Evolutionary conservation across 2,888 invertebrate species (phyloP).

Genomic region (Clistopyga incitator): DNA sequence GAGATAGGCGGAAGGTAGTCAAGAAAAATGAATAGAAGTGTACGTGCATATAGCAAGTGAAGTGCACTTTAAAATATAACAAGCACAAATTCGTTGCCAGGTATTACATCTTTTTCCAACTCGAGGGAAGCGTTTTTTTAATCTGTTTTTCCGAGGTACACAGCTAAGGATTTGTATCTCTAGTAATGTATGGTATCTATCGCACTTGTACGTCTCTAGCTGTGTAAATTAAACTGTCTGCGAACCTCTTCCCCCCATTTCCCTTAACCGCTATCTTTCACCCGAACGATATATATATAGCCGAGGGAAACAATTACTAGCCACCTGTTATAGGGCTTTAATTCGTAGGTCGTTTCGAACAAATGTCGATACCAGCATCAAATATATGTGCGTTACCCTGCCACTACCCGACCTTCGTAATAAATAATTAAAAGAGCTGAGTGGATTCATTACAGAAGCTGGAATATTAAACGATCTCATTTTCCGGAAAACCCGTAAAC

Average conservation of each 20-base stretch:
- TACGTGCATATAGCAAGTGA: slow-evolving; percentile 25
- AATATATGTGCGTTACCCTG: background rate
- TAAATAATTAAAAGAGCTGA: slow-evolving; percentile 42
- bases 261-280: background rate
- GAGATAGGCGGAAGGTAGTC: slow-evolving; percentile 21
- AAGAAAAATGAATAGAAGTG: slow-evolving; percentile 34
- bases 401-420: background rate
- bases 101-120: background rate
- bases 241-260: background rate
- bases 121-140: background rate
- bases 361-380: slow-evolving; percentile 52
- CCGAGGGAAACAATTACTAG: slow-evolving; percentile 60
- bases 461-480: background rate
- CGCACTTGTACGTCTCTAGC: background rate
- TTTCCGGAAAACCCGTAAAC: background rate
- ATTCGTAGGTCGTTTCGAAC: slow-evolving; percentile 47
- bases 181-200: slow-evolving; percentile 12
- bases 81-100: slow-evolving; percentile 44
- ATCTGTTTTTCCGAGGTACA: background rate
- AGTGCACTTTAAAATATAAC: slow-evolving; percentile 58
- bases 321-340: slow-evolving; percentile 64
- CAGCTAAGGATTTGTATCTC: background rate
- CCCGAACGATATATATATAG: slow-evolving; percentile 23
- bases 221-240: slow-evolving; percentile 3
- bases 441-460: slow-evolving; percentile 6